Evolutionary conservation across 2,113 vertebrate genomes (phyloP).

Genomic region (Psettodes erumei): DNA sequence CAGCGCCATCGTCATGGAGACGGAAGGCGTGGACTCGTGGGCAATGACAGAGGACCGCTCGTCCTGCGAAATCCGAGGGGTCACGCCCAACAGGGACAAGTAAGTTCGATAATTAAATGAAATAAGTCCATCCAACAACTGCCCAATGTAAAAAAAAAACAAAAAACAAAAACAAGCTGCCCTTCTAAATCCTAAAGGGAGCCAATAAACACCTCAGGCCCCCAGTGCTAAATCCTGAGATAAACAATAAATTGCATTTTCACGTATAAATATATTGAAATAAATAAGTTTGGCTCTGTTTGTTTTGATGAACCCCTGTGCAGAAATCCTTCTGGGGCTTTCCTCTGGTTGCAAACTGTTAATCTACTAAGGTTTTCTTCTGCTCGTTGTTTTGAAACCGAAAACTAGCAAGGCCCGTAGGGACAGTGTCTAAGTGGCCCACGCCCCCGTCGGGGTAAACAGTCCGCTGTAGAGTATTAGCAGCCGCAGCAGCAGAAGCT

Average conservation of each 20-base stretch:
- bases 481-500: constrained; percentile 15
- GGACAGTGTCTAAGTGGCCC: constrained; percentile 24
- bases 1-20: constrained; percentile 84
- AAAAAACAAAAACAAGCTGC: background rate
- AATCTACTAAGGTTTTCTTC: constrained; percentile 22
- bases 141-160: constrained; percentile 5
- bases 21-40: constrained; percentile 86
- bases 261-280: constrained; percentile 3
- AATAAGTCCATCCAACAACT: background rate
- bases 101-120: constrained; percentile 66
- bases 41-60: constrained; percentile 87
- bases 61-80: constrained; percentile 85
- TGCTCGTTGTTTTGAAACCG: constrained; percentile 25
- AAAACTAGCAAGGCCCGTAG: constrained; percentile 14
- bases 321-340: constrained; percentile 8
- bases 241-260: constrained; percentile 13
- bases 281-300: background rate
- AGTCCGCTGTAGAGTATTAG: background rate
- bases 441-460: constrained; percentile 41
- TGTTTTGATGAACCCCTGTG: constrained; percentile 5
- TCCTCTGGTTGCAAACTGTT: constrained; percentile 21
- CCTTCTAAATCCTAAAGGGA: constrained; percentile 16
- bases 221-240: background rate
- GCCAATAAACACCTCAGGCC: background rate
- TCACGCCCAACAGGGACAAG: constrained; percentile 84